Conservation (phyloP, 2,888 invertebrate genomes). For the Helicoverpa assulta region DNA sequence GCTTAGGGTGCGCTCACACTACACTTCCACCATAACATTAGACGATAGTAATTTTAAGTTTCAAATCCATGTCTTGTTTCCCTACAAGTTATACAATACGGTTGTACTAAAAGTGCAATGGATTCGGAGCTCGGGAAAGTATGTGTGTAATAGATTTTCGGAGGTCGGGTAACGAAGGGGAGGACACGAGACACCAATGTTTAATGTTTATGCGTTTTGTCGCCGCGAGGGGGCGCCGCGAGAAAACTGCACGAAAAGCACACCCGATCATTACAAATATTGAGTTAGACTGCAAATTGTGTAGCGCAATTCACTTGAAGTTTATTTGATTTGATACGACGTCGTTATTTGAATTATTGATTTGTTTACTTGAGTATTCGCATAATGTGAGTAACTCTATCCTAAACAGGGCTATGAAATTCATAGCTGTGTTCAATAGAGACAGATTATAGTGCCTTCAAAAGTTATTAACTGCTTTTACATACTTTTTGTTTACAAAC, state of each 20-base stretch:
- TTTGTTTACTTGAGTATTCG: neutral
- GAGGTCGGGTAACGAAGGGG: slow-evolving; percentile 41
- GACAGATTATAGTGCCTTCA: too few relatives aligned
- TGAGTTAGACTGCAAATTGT: slow-evolving; percentile 16
- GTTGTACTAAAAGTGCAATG: slow-evolving; percentile 40
- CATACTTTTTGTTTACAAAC: slow-evolving; percentile 29
- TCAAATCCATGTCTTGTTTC: slow-evolving; percentile 21
- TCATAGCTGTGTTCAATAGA: too few relatives aligned
- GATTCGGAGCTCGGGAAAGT: slow-evolving; percentile 30
- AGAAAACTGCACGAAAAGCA: slow-evolving; percentile 39
- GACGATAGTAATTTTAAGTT: neutral
- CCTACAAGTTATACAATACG: slow-evolving; percentile 1
- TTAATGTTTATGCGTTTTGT: slow-evolving; percentile 71
- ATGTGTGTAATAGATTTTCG: slow-evolving; percentile 39
- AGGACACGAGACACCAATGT: slow-evolving; percentile 62
- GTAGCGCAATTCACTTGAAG: slow-evolving; percentile 13
- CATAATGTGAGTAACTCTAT: too few relatives aligned
- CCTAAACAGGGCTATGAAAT: neutral
- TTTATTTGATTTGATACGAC: slow-evolving; percentile 17
- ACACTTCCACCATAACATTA: slow-evolving; percentile 25
- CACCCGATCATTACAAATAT: slow-evolving; percentile 38
- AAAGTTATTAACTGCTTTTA: neutral
- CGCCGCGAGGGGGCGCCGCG: slow-evolving; percentile 57
- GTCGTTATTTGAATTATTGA: neutral
- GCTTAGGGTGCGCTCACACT: slow-evolving; percentile 69